Base-by-base conservation (phyloP, 2,113 vertebrate genomes). In the Zapornia atra region DNA sequence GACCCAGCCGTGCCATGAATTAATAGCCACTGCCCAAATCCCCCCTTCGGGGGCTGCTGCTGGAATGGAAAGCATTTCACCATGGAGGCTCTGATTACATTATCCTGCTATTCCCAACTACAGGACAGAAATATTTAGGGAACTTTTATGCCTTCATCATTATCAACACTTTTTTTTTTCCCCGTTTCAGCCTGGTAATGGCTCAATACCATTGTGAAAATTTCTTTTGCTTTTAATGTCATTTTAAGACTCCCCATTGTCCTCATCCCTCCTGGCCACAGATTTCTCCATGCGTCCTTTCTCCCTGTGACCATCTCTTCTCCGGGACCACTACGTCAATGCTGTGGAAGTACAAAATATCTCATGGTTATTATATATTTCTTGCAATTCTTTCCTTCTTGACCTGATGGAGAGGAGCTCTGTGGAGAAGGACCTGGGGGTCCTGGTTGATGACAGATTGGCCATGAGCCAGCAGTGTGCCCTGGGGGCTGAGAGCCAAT, bases 41-140 rank as follows among this genome's bases (percentile, higher is more conserved):
- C 36, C 36, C 60, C 2, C 77, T 75, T 21, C 16, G 31, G 79
- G 65, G 46, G 64, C 51, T 84, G 51, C 78, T 63, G 79, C 18
- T 82, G 95, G 87, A 86, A 88, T 82, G 92, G 75, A 86, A 96
- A 94, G 65, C 76, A 57, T 94, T 91, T 88, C 76, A 65, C 73
- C 84, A 89, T 89, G 61, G 31, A 60, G 34, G 53, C 77, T 48
- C 34, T 31, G 73, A 96, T 91, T 87, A 72, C 57, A 84, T 92
- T 92, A 71, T 82, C 48, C 61, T 57, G 10, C 44, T 71, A 13
- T 78, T 78, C 72, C 88, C 68, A 90, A 2, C 31, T 77, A 25
- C 69, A 78, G 26, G 48, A 44, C 42, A 96, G 61, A 91, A 95
- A 91, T 69, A 85, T 76, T 92, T 59, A 61, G 68, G 53, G 89